A percentile compares a stretch with the other conserved stretches of the same genome.
Evolutionary conservation across 2,888 invertebrate species (phyloP).

Genomic region (Arctia plantaginis): DNA sequence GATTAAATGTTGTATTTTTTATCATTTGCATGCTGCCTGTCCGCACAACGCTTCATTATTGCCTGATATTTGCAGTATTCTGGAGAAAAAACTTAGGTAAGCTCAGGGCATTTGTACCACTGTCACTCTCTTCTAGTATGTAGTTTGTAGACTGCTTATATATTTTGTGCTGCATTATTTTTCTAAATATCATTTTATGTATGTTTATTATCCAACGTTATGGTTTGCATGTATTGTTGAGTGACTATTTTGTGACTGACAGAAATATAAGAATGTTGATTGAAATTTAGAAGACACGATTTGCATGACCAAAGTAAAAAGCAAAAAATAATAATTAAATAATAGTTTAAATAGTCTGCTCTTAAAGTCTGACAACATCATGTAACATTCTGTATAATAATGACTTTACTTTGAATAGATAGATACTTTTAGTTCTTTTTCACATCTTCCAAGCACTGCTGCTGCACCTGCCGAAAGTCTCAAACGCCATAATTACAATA

Average conservation of each 20-base stretch:
- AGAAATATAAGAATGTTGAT: not conserved
- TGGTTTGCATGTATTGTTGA: not conserved
- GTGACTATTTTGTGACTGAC: not conserved
- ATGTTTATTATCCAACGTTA: not conserved
- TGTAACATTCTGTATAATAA: too few relatives aligned
- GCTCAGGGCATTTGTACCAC: constrained; percentile 69
- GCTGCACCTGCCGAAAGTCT: too few relatives aligned
- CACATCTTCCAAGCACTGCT: too few relatives aligned
- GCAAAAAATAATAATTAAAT: too few relatives aligned
- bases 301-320: not conserved
- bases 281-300: not conserved
- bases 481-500: too few relatives aligned
- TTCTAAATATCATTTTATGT: constrained; percentile 11
- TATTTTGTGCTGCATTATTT: constrained; percentile 30
- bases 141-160: constrained; percentile 48
- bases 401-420: too few relatives aligned
- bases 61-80: constrained; percentile 89
- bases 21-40: constrained; percentile 87
- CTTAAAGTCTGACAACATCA: too few relatives aligned
- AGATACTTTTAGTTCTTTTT: too few relatives aligned
- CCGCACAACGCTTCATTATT: constrained; percentile 86
- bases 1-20: constrained; percentile 81
- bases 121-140: constrained; percentile 47
- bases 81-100: constrained; percentile 95
- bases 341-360: too few relatives aligned